phyloP scores from a whole-genome alignment of 2,888 invertebrate genomes.

The Temnothorax unifasciatus region DNA sequence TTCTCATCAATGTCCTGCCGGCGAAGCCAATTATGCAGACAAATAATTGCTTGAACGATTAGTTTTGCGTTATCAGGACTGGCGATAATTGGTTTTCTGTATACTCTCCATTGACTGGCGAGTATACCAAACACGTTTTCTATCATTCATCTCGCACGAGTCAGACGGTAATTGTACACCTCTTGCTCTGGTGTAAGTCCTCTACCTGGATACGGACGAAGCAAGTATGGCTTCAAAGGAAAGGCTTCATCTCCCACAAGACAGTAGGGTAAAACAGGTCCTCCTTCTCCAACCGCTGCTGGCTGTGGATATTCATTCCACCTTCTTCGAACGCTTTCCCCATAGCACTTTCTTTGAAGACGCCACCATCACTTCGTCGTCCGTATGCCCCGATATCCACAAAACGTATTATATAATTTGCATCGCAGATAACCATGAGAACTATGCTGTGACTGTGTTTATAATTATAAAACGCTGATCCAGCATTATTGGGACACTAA shows the following conservation, averaged over 20 bases:
- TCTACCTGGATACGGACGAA: neutral
- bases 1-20: neutral
- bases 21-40: neutral
- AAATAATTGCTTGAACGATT: neutral
- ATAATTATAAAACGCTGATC: neutral
- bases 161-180: neutral
- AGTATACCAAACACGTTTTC: neutral
- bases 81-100: slow-evolving; percentile 19
- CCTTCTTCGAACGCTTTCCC: neutral
- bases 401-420: neutral
- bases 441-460: neutral
- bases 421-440: neutral
- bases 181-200: neutral
- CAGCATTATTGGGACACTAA: slow-evolving; percentile 7
- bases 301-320: slow-evolving; percentile 1
- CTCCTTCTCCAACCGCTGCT: neutral
- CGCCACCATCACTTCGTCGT: neutral
- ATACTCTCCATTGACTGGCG: slow-evolving; percentile 8
- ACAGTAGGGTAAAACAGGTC: neutral
- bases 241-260: slow-evolving; percentile 14
- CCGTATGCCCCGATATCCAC: neutral
- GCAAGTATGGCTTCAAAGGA: neutral
- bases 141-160: slow-evolving; percentile 1
- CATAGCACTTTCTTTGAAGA: neutral
- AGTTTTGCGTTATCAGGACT: neutral